Evolutionary conservation across 2,888 invertebrate genomes (phyloP).

Genomic region (Dynastes maya): DNA sequence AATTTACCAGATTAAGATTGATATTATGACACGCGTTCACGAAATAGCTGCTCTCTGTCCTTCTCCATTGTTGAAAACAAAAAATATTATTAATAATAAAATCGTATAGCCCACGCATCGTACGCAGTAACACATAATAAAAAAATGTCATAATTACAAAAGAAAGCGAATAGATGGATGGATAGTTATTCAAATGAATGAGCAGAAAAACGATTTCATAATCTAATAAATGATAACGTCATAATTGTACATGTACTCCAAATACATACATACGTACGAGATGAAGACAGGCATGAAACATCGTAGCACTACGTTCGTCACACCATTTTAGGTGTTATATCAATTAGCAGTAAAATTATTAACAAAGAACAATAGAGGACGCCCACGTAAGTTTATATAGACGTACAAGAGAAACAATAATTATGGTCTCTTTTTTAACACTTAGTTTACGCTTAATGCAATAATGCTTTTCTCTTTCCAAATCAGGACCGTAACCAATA

Average conservation of each 20-base stretch:
- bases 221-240: constrained; percentile 48
- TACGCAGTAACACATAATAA: constrained; percentile 19
- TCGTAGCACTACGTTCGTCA: constrained; percentile 33
- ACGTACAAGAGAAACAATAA: constrained; percentile 54
- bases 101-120: constrained; percentile 5
- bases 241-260: constrained; percentile 29
- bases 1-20: constrained; percentile 46
- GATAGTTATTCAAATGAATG: constrained; percentile 23
- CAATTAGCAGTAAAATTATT: constrained; percentile 51
- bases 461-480: constrained; percentile 54
- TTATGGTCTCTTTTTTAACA: constrained; percentile 59
- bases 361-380: constrained; percentile 49
- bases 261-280: constrained; percentile 21
- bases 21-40: constrained; percentile 41
- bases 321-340: constrained; percentile 50
- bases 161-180: constrained; percentile 33
- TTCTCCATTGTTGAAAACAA: constrained; percentile 14
- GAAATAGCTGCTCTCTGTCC: constrained; percentile 26
- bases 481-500: constrained; percentile 32
- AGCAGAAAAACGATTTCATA: constrained; percentile 43
- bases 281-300: constrained; percentile 34
- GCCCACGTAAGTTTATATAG: constrained; percentile 42
- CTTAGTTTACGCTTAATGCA: constrained; percentile 58
- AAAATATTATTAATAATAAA: constrained; percentile 26
- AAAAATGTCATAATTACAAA: constrained; percentile 46